Evolutionary conservation across 1,140 invertebrate species (phyloP).

Genomic region (Zaprionus inermis): DNA sequence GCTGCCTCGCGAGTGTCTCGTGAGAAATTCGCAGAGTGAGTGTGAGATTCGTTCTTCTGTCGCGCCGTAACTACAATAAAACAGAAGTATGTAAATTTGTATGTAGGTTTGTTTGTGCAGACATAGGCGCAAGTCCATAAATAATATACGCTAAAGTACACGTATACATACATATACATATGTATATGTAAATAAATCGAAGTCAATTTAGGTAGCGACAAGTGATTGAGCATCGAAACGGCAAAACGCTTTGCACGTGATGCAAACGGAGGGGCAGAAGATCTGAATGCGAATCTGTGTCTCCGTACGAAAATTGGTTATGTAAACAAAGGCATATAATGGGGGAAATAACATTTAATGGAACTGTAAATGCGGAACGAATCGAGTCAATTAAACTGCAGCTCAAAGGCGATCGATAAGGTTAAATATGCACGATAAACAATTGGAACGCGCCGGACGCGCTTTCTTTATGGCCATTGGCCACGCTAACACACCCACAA

Average conservation of each 20-base stretch:
- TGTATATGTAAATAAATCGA: slow-evolving; percentile 52
- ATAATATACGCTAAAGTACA: neutral
- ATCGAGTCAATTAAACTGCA: slow-evolving; percentile 11
- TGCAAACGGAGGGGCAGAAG: neutral
- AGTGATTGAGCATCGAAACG: slow-evolving; percentile 14
- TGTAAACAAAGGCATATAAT: slow-evolving; percentile 56
- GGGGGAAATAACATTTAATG: neutral
- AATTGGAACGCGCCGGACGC: neutral
- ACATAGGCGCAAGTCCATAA: neutral
- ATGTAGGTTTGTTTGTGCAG: neutral
- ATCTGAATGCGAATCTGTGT: neutral
- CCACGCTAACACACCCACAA: neutral
- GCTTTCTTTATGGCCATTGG: neutral
- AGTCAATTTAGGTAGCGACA: slow-evolving; percentile 53
- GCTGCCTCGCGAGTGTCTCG: slow-evolving; percentile 42
- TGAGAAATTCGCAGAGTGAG: slow-evolving; percentile 32
- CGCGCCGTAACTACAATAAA: slow-evolving; percentile 21
- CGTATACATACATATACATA: neutral
- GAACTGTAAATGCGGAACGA: neutral
- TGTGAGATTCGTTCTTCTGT: slow-evolving; percentile 32
- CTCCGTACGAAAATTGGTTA: slow-evolving; percentile 59
- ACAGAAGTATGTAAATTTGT: slow-evolving; percentile 39
- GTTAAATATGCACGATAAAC: slow-evolving; percentile 15
- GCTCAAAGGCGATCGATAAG: slow-evolving; percentile 1
- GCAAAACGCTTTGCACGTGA: neutral